Evolutionary conservation across 2,113 vertebrate species (phyloP).

Genomic region (Octodon degus): DNA sequence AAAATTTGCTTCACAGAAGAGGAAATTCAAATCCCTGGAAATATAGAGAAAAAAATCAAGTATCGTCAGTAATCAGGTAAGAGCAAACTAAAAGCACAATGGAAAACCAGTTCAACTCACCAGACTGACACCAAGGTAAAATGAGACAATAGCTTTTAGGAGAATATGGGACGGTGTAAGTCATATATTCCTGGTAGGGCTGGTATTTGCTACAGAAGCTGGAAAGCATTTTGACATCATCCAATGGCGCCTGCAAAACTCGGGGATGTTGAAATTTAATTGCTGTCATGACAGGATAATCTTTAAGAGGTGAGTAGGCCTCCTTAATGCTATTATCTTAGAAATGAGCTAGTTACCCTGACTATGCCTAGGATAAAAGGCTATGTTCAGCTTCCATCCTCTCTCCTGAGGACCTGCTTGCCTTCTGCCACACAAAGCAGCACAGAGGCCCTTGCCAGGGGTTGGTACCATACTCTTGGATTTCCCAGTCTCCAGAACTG

Average conservation of each 20-base stretch:
- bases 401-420: background rate
- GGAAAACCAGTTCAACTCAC: constrained; percentile 7
- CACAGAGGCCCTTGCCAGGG: background rate
- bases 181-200: background rate
- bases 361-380: background rate
- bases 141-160: background rate
- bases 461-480: background rate
- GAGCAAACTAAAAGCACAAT: background rate
- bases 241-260: too few relatives aligned
- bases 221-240: background rate
- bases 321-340: background rate
- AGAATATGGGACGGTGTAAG: background rate
- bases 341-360: background rate
- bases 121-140: background rate
- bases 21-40: background rate
- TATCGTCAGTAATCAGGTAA: background rate
- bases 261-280: background rate
- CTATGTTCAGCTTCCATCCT: too few relatives aligned
- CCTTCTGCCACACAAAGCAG: background rate
- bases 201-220: background rate
- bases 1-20: background rate
- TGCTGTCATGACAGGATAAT: background rate
- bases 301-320: background rate
- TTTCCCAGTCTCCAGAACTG: background rate
- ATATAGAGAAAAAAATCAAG: background rate